Base-by-base conservation (phyloP, 2,888 invertebrate genomes). In the Sinhomidia bicolor region DNA sequence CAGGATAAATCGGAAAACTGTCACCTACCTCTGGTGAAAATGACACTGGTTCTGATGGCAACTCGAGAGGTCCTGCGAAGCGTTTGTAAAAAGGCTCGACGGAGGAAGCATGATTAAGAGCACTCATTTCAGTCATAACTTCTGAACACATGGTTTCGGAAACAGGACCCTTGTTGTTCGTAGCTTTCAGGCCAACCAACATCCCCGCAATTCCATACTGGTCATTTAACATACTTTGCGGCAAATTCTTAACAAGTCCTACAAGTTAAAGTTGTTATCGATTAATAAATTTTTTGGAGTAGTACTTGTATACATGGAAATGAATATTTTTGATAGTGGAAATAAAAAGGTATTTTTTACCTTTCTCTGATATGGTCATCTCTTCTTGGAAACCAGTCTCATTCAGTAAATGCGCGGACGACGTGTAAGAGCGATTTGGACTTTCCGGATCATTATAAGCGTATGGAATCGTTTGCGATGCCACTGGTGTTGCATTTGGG, bases 191-290 rank as follows among this genome's bases (percentile, higher is more conserved):
- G 7, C 74, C 54, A 47, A 79, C 79, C 6, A 79, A 10, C 0
- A 79, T 23, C n/a, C 17, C 85, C 17, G 79, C 79, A 2, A 85
- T 1, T 60, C 85, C 85, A 68, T 26, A 85, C 51, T 78, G 79
- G 54, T 85, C 79, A 10, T 44, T 51, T 14, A 85, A 26, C 85
- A 85, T 85, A 51, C 23, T 85, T 10, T 14, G 10, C 1, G 85
- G 85, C 1, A 79, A 26, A 36, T 85, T 57, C 20, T 23, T 32
- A 0, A 85, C 68, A 20, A 1, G 3, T 32, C 85, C 85, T n/a
- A n/a, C n/a, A n/a, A n/a, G n/a, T n/a, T n/a, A n/a, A n/a, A n/a
- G n/a, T n/a, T n/a, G n/a, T n/a, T n/a, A n/a, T n/a, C n/a, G n/a
- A n/a, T n/a, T n/a, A n/a, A n/a, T n/a, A n/a, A n/a, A n/a, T n/a